Evolutionary conservation across 2,113 vertebrate species (phyloP), one percentile per base, ranked within the genome.

Genomic region (Xiphophorus hellerii): DNA sequence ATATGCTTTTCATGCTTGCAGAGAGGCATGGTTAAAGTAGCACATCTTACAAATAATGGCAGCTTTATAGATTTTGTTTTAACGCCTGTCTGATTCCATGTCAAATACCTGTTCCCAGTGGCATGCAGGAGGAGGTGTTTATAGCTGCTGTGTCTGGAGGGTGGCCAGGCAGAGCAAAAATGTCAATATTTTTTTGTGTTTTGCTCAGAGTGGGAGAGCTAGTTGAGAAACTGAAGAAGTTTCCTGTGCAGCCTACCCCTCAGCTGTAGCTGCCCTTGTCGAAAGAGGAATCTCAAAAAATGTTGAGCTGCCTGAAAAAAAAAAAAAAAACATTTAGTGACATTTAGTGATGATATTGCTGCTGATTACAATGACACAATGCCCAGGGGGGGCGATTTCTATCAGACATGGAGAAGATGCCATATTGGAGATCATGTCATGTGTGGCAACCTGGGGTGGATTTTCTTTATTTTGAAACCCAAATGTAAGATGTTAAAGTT

Each of bases 101-200:
- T 84, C 73, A 85, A 68, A 91, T 84, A 80, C 67, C 63, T 71
- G 66, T 76, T 82, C 66, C 69, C 78, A 84, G 84, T 76, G 66
- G 66, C 84, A 77, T 71, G 73, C 73, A 66, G 89, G 87, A 77
- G 86, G 84, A 89, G 86, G 87, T 87, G 89, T 82, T 84, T 79
- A 76, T 39, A 82, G 82, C 80, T 84, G 73, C 78, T 80, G 74
- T 85, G 78, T 81, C 86, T 82, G 60, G 60, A 80, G 81, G 81
- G 86, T 77, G 86, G 81, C 80, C 87, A 78, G 72, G 80, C 84
- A 76, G 81, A 89, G 83, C 78, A 66, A 84, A 92, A 92, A 92
- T 91, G 91, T 92, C 91, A 92, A 93, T 92, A 93, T 91, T 92
- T 92, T 87, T 78, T 86, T 89, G 87, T 76, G 84, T 84, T 91